These are phyloP conservation scores for Aleiodes leptofemur DNA, from an alignment of 2,888 invertebrate species.

Conservation along the genomic window DNA sequence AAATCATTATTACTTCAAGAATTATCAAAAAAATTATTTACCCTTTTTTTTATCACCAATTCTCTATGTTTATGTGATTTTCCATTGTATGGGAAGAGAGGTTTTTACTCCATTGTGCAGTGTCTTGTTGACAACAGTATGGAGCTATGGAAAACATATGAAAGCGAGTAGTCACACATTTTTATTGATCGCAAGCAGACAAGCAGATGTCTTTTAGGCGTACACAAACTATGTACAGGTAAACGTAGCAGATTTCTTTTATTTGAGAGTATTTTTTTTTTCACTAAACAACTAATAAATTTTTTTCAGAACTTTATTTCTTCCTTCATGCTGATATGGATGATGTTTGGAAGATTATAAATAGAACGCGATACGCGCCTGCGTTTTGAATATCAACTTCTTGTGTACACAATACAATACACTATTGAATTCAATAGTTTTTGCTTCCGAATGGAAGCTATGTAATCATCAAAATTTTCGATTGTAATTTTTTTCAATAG, in stretches of 20 bases:
- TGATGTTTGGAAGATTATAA: constrained; percentile 12
- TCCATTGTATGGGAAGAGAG: neutral
- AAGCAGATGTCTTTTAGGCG: constrained; percentile 4
- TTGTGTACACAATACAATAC: too few relatives aligned
- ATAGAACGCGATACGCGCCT: constrained; percentile 16
- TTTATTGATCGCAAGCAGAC: constrained; percentile 29
- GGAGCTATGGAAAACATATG: neutral
- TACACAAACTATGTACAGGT: neutral
- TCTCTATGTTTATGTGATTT: neutral
- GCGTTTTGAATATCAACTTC: neutral
- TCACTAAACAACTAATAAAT: neutral
- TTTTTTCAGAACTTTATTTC: neutral
- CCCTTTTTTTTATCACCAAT: neutral
- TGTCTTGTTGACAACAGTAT: constrained; percentile 14
- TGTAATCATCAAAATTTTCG: too few relatives aligned
- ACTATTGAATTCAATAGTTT: too few relatives aligned
- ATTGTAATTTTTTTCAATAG: too few relatives aligned
- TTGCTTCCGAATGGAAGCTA: too few relatives aligned
- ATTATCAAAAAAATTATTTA: too few relatives aligned
- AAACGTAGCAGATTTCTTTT: too few relatives aligned
- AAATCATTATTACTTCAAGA: neutral
- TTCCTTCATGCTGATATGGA: neutral
- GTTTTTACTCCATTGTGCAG: neutral
- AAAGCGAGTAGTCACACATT: constrained; percentile 20
- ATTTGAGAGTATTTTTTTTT: too few relatives aligned